Percentiles rank a stretch among this genome's conserved stretches.
phyloP scores from a whole-genome alignment of 2,888 invertebrate genomes.

The Sarcophaga variegata region DNA sequence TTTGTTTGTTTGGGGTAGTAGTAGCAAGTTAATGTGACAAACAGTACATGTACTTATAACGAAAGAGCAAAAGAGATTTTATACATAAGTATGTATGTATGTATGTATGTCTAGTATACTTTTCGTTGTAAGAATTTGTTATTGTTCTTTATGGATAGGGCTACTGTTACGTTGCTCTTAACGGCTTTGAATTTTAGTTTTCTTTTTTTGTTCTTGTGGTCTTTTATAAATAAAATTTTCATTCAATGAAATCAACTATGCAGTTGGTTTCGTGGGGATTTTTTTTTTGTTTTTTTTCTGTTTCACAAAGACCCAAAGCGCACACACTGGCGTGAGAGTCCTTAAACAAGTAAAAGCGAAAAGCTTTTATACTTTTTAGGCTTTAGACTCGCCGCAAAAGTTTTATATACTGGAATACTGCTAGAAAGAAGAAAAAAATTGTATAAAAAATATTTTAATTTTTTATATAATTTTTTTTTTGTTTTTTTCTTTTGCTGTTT shows the following conservation, averaged over 20 bases:
- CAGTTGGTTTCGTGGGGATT: conserved; percentile 20
- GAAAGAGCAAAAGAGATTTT: conserved; percentile 20
- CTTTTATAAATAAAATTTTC: conserved; percentile 42
- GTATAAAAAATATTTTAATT: conserved; percentile 48
- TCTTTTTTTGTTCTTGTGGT: conserved; percentile 37
- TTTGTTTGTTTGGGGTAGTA: conserved; percentile 31
- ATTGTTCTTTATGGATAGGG: conserved; percentile 47
- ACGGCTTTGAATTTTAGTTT: conserved; percentile 37
- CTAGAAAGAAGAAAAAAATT: conserved; percentile 63
- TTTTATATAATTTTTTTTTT: conserved; percentile 56
- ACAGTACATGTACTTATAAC: conserved; percentile 1
- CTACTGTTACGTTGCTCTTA: conserved; percentile 57
- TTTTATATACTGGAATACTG: conserved; percentile 64
- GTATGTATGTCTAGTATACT: conserved; percentile 30
- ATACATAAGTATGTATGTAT: conserved; percentile 10
- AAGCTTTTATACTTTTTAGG: conserved; percentile 60
- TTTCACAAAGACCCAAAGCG: conserved; percentile 53
- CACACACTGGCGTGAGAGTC: conserved; percentile 63
- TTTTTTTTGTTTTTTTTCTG: conserved; percentile 8
- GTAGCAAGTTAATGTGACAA: conserved; percentile 34
- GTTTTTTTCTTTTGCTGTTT: not conserved
- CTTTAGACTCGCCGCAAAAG: conserved; percentile 59
- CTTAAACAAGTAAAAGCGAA: conserved; percentile 61
- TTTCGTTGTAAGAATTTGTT: conserved; percentile 59
- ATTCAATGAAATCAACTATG: conserved; percentile 57